Conservation (phyloP, 2,113 vertebrate species). For the Carassius auratus region DNA sequence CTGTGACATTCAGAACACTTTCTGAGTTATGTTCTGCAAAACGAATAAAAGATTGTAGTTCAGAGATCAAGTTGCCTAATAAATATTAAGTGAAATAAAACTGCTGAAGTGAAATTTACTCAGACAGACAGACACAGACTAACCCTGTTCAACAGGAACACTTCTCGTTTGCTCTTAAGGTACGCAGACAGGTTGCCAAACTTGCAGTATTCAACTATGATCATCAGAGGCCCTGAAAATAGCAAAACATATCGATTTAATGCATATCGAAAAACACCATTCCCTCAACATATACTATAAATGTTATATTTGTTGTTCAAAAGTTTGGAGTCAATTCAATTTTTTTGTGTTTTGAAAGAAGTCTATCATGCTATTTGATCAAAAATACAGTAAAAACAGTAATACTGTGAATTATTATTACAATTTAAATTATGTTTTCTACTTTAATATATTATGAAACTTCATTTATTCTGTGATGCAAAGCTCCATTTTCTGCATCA, state of each 20-base stretch:
- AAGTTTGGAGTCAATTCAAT: neutral
- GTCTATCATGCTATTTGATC: neutral
- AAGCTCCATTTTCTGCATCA: neutral
- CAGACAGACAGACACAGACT: slow-evolving; percentile 48
- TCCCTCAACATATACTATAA: neutral
- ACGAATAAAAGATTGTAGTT: neutral
- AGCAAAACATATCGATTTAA: neutral
- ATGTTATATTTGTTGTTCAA: neutral
- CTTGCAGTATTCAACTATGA: slow-evolving; percentile 94
- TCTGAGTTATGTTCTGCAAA: neutral
- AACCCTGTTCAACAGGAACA: slow-evolving; percentile 84
- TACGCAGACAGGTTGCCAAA: slow-evolving; percentile 93
- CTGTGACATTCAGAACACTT: neutral
- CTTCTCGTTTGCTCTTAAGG: slow-evolving; percentile 88
- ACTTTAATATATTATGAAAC: neutral
- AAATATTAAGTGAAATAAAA: neutral
- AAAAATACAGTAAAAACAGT: neutral
- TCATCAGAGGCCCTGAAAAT: slow-evolving; percentile 88
- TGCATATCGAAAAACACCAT: neutral
- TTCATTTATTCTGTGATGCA: neutral
- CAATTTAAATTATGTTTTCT: neutral
- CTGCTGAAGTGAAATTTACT: neutral
- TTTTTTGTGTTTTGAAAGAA: neutral
- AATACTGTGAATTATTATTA: neutral
- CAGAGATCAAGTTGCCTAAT: neutral